Evolutionary conservation across 2,888 invertebrate genomes (phyloP).

Genomic region (Gymnoscelis rufifasciata): DNA sequence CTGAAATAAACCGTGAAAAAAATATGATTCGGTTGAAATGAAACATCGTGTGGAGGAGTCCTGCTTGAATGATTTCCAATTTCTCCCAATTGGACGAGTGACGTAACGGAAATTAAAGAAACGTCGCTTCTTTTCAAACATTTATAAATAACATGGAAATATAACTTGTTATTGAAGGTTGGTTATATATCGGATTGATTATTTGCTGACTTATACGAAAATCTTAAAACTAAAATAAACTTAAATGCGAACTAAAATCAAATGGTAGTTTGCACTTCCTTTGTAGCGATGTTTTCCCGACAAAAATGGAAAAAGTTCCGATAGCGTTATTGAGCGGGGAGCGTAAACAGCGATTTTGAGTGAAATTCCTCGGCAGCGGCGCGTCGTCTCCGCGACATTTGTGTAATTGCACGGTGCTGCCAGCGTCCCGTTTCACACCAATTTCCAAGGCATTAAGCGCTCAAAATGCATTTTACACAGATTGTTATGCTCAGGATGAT

Average conservation of each 20-base stretch:
- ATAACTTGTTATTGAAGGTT: conserved; percentile 27
- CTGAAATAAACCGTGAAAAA: conserved; percentile 33
- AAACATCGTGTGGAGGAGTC: conserved; percentile 48
- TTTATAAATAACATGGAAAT: conserved; percentile 34
- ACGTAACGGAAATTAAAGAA: conserved; percentile 78
- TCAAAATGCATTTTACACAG: conserved; percentile 66
- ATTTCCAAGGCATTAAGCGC: conserved; percentile 68
- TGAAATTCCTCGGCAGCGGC: conserved; percentile 30
- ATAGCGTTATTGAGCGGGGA: conserved; percentile 22
- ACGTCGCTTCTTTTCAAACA: conserved; percentile 50
- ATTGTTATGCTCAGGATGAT: conserved; percentile 59
- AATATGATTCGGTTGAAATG: conserved; percentile 37
- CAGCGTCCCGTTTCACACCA: conserved; percentile 57
- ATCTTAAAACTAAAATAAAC: not conserved
- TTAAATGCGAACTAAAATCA: conserved; percentile 8
- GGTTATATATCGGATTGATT: conserved; percentile 16
- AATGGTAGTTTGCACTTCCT: conserved; percentile 10
- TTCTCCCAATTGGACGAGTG: conserved; percentile 72
- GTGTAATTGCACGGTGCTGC: conserved; percentile 63
- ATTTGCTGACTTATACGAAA: not conserved
- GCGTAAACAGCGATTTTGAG: conserved; percentile 24
- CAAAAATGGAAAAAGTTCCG: conserved; percentile 22
- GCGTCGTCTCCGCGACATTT: conserved; percentile 53
- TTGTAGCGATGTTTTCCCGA: conserved; percentile 16
- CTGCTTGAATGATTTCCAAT: conserved; percentile 68